phyloP scores from a whole-genome alignment of 2,113 vertebrate species.

The Clarias magur region DNA sequence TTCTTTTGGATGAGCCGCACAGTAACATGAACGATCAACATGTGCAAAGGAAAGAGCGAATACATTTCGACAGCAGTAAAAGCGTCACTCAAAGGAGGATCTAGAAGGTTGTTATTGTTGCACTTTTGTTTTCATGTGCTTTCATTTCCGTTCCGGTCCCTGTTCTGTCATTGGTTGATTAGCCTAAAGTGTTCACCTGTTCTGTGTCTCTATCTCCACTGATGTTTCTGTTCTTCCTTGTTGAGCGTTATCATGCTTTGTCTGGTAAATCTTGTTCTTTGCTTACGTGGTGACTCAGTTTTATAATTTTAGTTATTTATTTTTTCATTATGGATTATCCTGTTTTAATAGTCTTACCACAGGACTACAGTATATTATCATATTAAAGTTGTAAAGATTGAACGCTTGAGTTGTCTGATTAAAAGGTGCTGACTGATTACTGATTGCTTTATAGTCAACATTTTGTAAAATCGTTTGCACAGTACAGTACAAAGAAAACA shows the following conservation, averaged over 20 bases:
- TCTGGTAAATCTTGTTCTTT: neutral
- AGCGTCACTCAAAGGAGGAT: neutral
- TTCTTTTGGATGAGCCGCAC: slow-evolving; percentile 1
- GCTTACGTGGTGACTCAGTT: neutral
- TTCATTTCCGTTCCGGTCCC: neutral
- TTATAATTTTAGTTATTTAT: neutral
- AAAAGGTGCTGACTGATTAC: too few relatives aligned
- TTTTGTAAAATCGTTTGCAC: too few relatives aligned
- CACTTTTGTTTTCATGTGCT: neutral
- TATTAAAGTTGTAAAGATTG: neutral
- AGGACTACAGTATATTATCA: neutral
- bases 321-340: neutral
- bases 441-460: too few relatives aligned
- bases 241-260: neutral
- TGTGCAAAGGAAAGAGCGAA: neutral
- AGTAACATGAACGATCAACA: neutral
- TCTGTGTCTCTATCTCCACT: neutral
- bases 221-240: neutral
- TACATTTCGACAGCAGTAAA: neutral
- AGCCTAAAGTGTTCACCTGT: neutral
- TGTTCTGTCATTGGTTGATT: neutral
- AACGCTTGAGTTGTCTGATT: too few relatives aligned
- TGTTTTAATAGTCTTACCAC: neutral
- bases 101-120: neutral
- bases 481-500: too few relatives aligned